Percentiles rank a stretch among this genome's conserved stretches.
These are phyloP conservation scores for Trichonephila inaurata DNA, from an alignment of 1,140 invertebrate genomes.

Conservation along the genomic window DNA sequence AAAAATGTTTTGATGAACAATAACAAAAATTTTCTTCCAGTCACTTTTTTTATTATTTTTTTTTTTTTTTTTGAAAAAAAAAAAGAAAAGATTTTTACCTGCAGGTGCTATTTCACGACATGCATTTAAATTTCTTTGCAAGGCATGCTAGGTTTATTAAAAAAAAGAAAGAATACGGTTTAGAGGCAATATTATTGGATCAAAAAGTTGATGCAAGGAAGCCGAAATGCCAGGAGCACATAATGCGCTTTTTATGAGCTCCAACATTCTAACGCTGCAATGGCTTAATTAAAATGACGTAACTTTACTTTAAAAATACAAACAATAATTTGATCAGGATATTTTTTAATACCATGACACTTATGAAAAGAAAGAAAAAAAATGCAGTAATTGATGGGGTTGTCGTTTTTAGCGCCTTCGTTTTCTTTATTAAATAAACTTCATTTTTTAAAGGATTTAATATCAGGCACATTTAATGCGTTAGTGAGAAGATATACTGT, in stretches of 20 bases:
- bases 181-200: constrained; percentile 52
- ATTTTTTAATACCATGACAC: constrained; percentile 51
- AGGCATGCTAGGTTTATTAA: no score
- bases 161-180: background rate
- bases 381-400: constrained; percentile 22
- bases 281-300: constrained; percentile 62
- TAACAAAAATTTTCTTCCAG: constrained; percentile 22
- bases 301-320: constrained; percentile 44
- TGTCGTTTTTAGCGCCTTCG: background rate
- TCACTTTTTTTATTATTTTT: background rate
- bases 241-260: constrained; percentile 19
- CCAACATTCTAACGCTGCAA: background rate
- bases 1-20: constrained; percentile 34
- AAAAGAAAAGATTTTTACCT: constrained; percentile 28
- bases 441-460: background rate
- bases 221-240: constrained; percentile 38
- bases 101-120: constrained; percentile 9
- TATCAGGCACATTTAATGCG: background rate
- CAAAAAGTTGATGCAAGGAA: constrained; percentile 37
- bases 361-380: background rate
- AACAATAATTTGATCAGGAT: constrained; percentile 63
- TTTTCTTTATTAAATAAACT: constrained; percentile 28
- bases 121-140: constrained; percentile 53
- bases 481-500: background rate
- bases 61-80: background rate